A percentile compares a stretch with the other conserved stretches of the same genome.
These are phyloP conservation scores for Drosophila bocki DNA, from an alignment of 1,140 invertebrate species.

Conservation along the genomic window DNA sequence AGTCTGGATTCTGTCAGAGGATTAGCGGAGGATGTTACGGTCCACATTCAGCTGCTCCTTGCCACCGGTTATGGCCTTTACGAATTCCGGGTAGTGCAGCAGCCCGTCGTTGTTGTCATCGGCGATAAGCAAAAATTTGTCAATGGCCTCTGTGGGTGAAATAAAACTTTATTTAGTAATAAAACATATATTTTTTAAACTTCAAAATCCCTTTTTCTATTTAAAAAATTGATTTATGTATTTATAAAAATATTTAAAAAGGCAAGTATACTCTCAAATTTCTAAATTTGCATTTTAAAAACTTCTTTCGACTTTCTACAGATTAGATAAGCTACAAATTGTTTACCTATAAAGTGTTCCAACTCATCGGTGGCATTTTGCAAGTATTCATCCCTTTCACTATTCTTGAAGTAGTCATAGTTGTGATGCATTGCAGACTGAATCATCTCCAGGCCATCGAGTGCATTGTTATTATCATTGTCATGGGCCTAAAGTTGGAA, in stretches of 20 bases:
- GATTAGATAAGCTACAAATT: not conserved
- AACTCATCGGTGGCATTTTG: constrained; percentile 77
- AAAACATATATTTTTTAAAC: not conserved
- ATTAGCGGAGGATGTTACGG: constrained; percentile 59
- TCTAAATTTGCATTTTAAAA: too few species aligned
- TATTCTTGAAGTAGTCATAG: constrained; percentile 74
- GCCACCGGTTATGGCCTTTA: constrained; percentile 81
- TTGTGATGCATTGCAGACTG: constrained; percentile 87
- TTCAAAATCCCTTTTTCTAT: too few species aligned
- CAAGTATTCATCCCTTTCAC: constrained; percentile 67
- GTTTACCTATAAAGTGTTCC: constrained; percentile 78
- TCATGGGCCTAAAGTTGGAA: constrained; percentile 86
- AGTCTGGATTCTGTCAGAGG: not conserved
- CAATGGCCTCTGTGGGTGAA: constrained; percentile 89
- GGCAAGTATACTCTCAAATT: too few species aligned
- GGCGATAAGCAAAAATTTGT: constrained; percentile 90
- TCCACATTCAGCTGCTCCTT: constrained; percentile 66
- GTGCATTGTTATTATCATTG: constrained; percentile 90
- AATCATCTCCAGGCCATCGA: constrained; percentile 92
- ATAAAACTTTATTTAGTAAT: not conserved
- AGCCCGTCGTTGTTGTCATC: constrained; percentile 92
- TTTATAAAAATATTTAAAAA: too few species aligned
- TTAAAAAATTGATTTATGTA: not conserved
- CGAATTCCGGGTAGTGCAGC: constrained; percentile 91
- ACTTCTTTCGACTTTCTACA: not conserved